These are phyloP conservation scores for Thelaira solivaga DNA, from an alignment of 2,888 invertebrate genomes.

Conservation along the genomic window DNA sequence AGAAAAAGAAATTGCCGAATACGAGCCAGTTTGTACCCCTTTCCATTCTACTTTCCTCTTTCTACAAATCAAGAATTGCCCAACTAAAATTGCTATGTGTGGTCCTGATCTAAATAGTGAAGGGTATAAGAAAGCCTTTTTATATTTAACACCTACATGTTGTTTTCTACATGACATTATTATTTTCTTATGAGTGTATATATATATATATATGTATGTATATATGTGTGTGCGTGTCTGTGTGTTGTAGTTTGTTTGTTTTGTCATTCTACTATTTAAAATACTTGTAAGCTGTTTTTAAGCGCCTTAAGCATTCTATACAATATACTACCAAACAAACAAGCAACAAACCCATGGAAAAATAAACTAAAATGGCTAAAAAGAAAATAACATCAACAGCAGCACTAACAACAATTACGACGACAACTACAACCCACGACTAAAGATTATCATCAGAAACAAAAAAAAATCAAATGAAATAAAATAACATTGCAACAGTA, in stretches of 20 bases:
- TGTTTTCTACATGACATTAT: constrained; percentile 13
- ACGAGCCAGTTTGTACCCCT: no score
- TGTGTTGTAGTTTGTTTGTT: no score
- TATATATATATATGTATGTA: constrained; percentile 4
- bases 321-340: constrained; percentile 7
- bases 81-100: no score
- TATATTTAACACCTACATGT: constrained; percentile 25
- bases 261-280: constrained; percentile 27
- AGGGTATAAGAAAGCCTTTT: constrained; percentile 3
- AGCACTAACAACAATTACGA: background rate
- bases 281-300: constrained; percentile 58
- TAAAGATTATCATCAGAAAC: constrained; percentile 29
- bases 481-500: constrained; percentile 32
- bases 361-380: constrained; percentile 2
- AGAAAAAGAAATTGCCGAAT: no score
- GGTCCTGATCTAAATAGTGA: background rate
- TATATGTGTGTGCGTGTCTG: constrained; percentile 9
- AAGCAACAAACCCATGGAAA: constrained; percentile 4
- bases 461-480: no score
- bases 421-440: constrained; percentile 8
- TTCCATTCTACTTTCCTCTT: no score
- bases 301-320: constrained; percentile 55
- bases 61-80: no score
- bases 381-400: background rate
- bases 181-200: background rate